These are phyloP conservation scores for Phoenicopterus ruber DNA, from an alignment of 2,113 vertebrate species.

Conservation along the genomic window DNA sequence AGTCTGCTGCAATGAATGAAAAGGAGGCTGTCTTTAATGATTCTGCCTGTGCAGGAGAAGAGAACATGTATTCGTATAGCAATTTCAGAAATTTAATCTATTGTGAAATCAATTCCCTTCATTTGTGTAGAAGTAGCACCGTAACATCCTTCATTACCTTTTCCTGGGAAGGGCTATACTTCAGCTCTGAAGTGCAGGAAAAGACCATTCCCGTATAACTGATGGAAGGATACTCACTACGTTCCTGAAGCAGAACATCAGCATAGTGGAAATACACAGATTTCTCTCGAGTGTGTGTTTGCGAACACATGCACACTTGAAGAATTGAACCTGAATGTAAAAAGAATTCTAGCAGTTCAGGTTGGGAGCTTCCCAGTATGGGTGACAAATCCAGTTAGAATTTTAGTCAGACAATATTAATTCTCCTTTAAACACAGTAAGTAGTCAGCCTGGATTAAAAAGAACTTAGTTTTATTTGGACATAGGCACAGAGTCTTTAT, in stretches of 20 bases:
- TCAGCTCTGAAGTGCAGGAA: not conserved
- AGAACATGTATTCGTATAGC: not conserved
- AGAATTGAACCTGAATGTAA: not conserved
- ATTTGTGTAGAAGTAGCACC: not conserved
- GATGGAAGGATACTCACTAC: not conserved
- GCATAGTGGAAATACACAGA: not conserved
- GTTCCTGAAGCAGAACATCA: not conserved
- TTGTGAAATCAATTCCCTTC: not conserved
- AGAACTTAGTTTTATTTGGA: slow-evolving; percentile 46
- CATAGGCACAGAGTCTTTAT: slow-evolving; percentile 31
- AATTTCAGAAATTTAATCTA: not conserved
- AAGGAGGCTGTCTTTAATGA: not conserved
- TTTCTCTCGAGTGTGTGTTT: not conserved
- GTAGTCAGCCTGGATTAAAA: slow-evolving; percentile 16
- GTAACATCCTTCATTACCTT: not conserved
- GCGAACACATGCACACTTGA: not conserved
- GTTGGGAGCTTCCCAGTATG: not conserved
- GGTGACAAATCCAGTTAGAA: not conserved
- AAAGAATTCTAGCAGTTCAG: not conserved
- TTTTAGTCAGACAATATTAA: not conserved
- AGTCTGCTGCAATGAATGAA: not conserved
- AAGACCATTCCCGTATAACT: not conserved
- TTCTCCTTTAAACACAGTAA: not conserved
- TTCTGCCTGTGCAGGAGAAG: not conserved
- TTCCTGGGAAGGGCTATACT: not conserved